Percentiles rank a stretch among this genome's conserved stretches.
phyloP scores from a whole-genome alignment of 92 coral and sea anemone species.

The Pocillopora meandrina region DNA sequence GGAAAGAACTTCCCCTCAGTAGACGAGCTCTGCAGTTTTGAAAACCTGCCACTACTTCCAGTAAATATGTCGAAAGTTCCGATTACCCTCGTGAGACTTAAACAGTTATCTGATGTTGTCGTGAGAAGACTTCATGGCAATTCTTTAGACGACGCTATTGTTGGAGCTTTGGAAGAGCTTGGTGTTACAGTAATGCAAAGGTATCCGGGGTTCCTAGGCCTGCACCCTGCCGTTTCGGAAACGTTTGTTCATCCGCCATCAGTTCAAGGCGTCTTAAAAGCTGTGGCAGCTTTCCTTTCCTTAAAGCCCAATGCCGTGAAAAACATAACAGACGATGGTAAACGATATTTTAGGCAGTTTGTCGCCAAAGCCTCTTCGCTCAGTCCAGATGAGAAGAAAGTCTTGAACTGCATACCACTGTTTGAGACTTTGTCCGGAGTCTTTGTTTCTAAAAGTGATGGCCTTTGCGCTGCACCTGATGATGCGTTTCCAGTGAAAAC shows the following conservation, averaged over 20 bases:
- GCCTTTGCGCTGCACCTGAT: slow-evolving; percentile 52
- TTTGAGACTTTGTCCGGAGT: slow-evolving; percentile 54
- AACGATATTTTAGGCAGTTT: slow-evolving; percentile 59
- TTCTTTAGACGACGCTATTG: slow-evolving; percentile 23
- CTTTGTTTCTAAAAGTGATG: slow-evolving; percentile 53
- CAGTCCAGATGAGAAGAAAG: slow-evolving; percentile 16
- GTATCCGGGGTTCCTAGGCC: slow-evolving; percentile 36
- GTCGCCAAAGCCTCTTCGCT: slow-evolving; percentile 38
- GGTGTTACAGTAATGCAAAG: slow-evolving; percentile 57
- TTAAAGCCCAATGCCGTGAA: not conserved
- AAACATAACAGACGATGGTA: slow-evolving; percentile 23
- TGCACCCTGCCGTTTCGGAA: slow-evolving; percentile 51
- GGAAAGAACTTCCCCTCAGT: slow-evolving; percentile 39
- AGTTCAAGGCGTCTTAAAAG: slow-evolving; percentile 49
- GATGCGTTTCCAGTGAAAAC: slow-evolving; percentile 37
- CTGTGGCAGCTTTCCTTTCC: slow-evolving; percentile 20
- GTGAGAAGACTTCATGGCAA: slow-evolving; percentile 35
- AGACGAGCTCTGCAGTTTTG: slow-evolving; percentile 41
- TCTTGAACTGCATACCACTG: slow-evolving; percentile 52
- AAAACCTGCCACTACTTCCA: slow-evolving; percentile 73
- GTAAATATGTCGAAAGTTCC: slow-evolving; percentile 25
- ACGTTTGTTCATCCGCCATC: slow-evolving; percentile 65
- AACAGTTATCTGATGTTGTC: slow-evolving; percentile 45
- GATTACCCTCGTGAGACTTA: slow-evolving; percentile 52
- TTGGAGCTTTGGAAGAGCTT: slow-evolving; percentile 30